phyloP scores from a whole-genome alignment of 1,140 invertebrate genomes.

The Caenorhabditis tropicalis region DNA sequence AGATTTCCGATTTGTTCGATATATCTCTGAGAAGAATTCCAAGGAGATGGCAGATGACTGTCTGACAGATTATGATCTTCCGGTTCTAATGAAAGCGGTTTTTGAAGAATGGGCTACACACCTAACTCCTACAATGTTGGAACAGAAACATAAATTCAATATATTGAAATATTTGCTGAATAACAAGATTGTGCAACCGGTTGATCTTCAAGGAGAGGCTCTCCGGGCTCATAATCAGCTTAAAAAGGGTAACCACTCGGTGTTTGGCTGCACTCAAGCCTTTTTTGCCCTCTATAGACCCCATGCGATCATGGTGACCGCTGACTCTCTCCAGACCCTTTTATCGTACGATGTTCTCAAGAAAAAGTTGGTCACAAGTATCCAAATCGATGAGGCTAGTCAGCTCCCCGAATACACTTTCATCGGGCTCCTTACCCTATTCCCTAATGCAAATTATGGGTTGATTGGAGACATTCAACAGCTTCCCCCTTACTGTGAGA shows the following conservation, averaged over 20 bases:
- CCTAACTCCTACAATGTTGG: too few relatives aligned
- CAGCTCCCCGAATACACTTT: not conserved
- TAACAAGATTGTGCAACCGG: too few relatives aligned
- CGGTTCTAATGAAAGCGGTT: not conserved
- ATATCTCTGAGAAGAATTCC: not conserved
- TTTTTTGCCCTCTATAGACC: not conserved
- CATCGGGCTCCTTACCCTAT: not conserved
- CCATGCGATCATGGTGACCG: not conserved
- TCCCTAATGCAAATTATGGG: not conserved
- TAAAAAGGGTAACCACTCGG: not conserved
- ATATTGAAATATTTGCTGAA: too few relatives aligned
- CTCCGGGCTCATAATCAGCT: not conserved
- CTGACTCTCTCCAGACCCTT: not conserved
- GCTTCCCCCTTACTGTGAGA: not conserved
- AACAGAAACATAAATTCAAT: not conserved
- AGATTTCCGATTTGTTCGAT: not conserved
- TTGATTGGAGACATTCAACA: not conserved
- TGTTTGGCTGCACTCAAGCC: not conserved
- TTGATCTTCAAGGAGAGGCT: too few relatives aligned
- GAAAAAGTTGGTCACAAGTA: not conserved
- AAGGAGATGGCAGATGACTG: not conserved
- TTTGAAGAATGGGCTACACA: not conserved
- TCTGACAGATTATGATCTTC: not conserved
- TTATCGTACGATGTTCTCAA: not conserved
- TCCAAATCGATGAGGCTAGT: not conserved